Evolutionary conservation across 2,797 vertebrate species (phyloP), one percentile per base, ranked within the genome.

Genomic region (Phrynocephalus guinanensis): DNA sequence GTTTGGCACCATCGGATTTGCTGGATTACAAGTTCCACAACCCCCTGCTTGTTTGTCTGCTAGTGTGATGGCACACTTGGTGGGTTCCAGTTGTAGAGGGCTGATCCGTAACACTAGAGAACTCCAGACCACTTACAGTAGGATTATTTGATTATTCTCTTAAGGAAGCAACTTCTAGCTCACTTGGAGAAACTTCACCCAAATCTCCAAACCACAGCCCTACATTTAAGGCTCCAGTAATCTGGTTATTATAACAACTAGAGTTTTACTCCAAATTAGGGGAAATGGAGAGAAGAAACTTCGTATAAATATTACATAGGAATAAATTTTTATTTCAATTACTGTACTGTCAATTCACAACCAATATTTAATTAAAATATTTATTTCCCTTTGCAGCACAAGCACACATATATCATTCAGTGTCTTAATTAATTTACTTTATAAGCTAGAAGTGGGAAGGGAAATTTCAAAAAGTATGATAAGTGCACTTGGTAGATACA

Each of bases 401-500:
- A 33, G 33, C 28, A 15, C 33, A 70, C 16, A 88, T 91, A 92
- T 94, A 91, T 93, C 91, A 95, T 94, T 95, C 94, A 52, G 93
- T 89, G 89, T 95, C 83, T 94, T 33, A 63, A 72, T 96, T 96
- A 96, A 97, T 93, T 97, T 96, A 97, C 89, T 95, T 88, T 73
- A 88, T 68, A 73, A 52, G 68, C 91, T 90, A 86, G 83, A 93
- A 87, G 90, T 48, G 72, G 79, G 30, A 90, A 76, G 82, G 88
- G 87, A 81, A 92, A 88, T 91, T 95, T 94, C 93, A 88, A 95
- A 94, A 20, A 38, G 33, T 91, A 92, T 87, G 91, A 95, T 92
- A 96, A 96, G 96, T 96, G 96, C 96, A 96, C 95, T 96, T 96
- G 83, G 56, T 73, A 71, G 81, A 93, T 87, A 94, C 75, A n/a